Percentiles rank a stretch among this genome's conserved stretches.
These are phyloP conservation scores for Ibycter americanus DNA, from an alignment of 2,797 vertebrate genomes.

Conservation along the genomic window DNA sequence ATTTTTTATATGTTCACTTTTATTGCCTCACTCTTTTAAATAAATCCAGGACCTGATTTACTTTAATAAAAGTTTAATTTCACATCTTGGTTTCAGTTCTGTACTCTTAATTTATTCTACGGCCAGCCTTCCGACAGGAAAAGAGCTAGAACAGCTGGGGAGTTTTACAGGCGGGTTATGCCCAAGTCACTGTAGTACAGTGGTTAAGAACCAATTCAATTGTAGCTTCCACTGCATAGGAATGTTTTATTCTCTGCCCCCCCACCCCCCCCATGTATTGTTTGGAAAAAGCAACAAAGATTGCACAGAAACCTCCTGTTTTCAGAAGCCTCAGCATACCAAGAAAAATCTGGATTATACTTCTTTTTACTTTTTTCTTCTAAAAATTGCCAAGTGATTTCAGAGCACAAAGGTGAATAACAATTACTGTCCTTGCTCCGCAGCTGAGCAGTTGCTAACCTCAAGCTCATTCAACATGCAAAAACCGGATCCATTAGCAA, in stretches of 20 bases:
- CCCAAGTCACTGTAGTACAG: background rate
- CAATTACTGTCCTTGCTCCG: background rate
- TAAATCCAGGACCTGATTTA: slow-evolving; percentile 60
- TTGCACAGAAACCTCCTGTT: background rate
- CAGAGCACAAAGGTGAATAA: background rate
- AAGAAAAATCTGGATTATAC: background rate
- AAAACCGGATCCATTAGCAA: background rate
- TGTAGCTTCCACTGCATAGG: background rate
- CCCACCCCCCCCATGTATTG: background rate
- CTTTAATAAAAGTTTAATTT: slow-evolving; percentile 75
- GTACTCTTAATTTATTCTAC: slow-evolving; percentile 64
- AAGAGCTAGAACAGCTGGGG: slow-evolving; percentile 30
- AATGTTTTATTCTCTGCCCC: background rate
- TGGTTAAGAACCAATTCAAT: background rate
- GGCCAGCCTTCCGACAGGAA: slow-evolving; percentile 42
- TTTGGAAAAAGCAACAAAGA: background rate
- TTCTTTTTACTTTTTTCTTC: background rate
- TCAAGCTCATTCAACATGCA: background rate
- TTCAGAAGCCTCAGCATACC: background rate
- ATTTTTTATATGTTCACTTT: slow-evolving; percentile 61
- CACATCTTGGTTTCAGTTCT: slow-evolving; percentile 65
- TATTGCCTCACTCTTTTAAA: slow-evolving; percentile 66
- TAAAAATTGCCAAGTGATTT: background rate
- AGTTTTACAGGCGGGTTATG: slow-evolving; percentile 28
- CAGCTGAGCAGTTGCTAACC: background rate